phyloP scores from a whole-genome alignment of 2,113 vertebrate genomes.

The Gracilinanus agilis region DNA sequence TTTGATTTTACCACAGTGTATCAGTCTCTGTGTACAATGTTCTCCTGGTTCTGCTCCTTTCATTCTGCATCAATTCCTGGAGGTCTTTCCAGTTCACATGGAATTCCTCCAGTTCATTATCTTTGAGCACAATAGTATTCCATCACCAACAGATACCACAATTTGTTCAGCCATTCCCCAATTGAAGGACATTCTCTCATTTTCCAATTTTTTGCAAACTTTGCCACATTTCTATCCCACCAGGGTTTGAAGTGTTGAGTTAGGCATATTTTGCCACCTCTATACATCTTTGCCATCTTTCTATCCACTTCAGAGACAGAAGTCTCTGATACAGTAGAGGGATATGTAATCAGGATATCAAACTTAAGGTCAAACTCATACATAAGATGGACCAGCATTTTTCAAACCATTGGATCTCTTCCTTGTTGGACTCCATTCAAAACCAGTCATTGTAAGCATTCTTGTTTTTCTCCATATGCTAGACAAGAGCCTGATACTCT shows the following conservation, averaged over 20 bases:
- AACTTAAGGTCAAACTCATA: constrained; percentile 90
- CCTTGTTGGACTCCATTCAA: constrained; percentile 88
- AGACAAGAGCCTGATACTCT: constrained; percentile 80
- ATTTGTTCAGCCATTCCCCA: too few relatives aligned
- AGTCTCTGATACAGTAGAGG: constrained; percentile 84
- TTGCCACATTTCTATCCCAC: constrained; percentile 89
- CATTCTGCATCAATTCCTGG: too few relatives aligned
- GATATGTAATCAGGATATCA: constrained; percentile 89
- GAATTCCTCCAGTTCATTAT: too few relatives aligned
- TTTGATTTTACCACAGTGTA: too few relatives aligned
- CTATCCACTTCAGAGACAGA: constrained; percentile 88
- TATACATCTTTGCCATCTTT: constrained; percentile 90
- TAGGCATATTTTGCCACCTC: constrained; percentile 91
- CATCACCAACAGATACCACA: too few relatives aligned
- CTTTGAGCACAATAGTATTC: too few relatives aligned
- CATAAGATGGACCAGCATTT: constrained; percentile 88
- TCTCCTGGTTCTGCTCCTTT: too few relatives aligned
- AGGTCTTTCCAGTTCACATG: too few relatives aligned
- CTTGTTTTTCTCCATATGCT: constrained; percentile 89
- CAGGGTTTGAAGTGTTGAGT: constrained; percentile 90
- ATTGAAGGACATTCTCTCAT: too few relatives aligned
- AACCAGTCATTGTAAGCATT: constrained; percentile 89
- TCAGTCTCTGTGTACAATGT: too few relatives aligned
- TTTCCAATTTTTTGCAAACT: too few relatives aligned
- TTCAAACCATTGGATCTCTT: constrained; percentile 88